phyloP scores from a whole-genome alignment of 2,113 vertebrate genomes.

The Litocranius walleri region DNA sequence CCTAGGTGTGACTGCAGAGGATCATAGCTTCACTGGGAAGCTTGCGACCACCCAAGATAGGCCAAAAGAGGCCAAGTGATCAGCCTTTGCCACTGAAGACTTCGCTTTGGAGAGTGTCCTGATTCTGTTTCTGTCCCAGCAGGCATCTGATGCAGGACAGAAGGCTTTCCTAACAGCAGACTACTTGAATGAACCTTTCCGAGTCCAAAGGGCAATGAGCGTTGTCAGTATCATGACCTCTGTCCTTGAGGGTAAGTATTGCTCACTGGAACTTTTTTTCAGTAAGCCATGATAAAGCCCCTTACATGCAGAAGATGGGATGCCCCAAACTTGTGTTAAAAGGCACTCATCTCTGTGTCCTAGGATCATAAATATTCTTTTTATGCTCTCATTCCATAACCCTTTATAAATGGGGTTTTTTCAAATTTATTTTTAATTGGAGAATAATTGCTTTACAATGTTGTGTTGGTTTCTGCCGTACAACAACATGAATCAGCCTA shows the following conservation, averaged over 20 bases:
- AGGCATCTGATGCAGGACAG: constrained; percentile 41
- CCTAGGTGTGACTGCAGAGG: background rate
- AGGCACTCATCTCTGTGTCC: background rate
- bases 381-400: background rate
- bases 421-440: background rate
- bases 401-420: background rate
- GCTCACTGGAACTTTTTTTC: background rate
- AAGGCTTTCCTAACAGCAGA: constrained; percentile 80
- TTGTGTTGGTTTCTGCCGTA: background rate
- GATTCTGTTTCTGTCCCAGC: background rate
- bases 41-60: background rate
- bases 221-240: constrained; percentile 94
- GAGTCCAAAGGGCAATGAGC: constrained; percentile 87
- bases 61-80: background rate
- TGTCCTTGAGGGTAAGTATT: constrained; percentile 90
- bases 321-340: background rate
- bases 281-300: background rate
- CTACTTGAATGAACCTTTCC: constrained; percentile 81
- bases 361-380: background rate
- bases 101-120: background rate
- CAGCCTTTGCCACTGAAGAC: background rate
- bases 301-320: background rate
- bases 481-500: background rate
- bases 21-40: background rate
- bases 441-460: background rate